A percentile compares a stretch with the other conserved stretches of the same genome.
Evolutionary conservation across 2,797 vertebrate species (phyloP).

Genomic region (Toxotes lorentzi): DNA sequence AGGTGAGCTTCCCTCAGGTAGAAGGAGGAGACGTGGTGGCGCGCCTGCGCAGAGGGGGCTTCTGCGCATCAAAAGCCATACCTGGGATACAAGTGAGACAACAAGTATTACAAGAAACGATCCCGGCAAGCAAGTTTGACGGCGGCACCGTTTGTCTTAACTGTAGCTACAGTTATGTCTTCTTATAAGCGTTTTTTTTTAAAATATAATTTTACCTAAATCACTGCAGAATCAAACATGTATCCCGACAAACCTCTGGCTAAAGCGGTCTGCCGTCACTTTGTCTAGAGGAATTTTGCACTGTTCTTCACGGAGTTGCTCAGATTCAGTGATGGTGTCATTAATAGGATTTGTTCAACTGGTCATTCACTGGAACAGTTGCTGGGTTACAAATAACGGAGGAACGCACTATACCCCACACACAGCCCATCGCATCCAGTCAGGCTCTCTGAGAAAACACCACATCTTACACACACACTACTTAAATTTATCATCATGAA

Average conservation of each 20-base stretch:
- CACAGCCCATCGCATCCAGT: conserved; percentile 65
- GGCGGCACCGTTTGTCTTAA: fast-evolving
- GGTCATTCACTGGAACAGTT: conserved; percentile 81
- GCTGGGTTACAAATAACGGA: conserved; percentile 83
- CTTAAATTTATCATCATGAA: conserved; percentile 10
- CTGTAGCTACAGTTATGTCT: background rate
- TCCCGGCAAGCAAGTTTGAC: background rate
- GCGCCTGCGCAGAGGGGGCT: conserved; percentile 78
- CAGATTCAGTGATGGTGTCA: conserved; percentile 62
- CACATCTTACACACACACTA: background rate
- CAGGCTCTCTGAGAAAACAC: conserved; percentile 32
- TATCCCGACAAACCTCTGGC: background rate
- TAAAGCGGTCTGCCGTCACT: background rate
- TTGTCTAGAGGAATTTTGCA: conserved; percentile 5
- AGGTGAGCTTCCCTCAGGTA: conserved; percentile 88
- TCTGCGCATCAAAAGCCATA: conserved; percentile 54
- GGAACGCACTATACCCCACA: conserved; percentile 72
- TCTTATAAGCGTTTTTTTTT: too few species aligned
- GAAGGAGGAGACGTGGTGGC: conserved; percentile 67
- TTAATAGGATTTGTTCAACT: conserved; percentile 77
- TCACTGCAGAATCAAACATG: background rate
- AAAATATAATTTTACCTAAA: background rate
- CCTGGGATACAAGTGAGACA: conserved; percentile 23
- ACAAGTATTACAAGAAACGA: background rate
- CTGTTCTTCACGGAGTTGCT: conserved; percentile 44